Percentiles rank a stretch among this genome's conserved stretches.
Conservation (phyloP, 2,797 vertebrate genomes). For the Bovichtus diacanthus region DNA sequence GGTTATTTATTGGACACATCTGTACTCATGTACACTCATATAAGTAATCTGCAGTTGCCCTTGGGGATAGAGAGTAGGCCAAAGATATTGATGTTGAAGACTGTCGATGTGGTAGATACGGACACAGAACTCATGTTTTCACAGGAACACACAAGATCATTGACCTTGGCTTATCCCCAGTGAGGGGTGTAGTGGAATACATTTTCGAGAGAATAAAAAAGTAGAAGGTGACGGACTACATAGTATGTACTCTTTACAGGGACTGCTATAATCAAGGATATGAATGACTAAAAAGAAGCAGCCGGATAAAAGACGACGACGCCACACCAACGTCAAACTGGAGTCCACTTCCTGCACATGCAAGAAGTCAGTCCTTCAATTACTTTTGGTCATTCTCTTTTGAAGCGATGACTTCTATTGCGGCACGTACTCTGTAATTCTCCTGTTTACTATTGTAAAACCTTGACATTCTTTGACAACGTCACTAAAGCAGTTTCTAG, state of each 20-base stretch:
- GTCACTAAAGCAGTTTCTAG: conserved; percentile 45
- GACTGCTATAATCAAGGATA: neutral
- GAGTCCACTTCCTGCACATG: neutral
- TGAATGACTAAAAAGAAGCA: neutral
- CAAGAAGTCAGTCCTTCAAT: neutral
- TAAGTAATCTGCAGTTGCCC: neutral
- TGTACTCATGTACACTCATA: neutral
- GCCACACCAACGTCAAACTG: neutral
- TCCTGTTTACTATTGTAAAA: conserved; percentile 28
- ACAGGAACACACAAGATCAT: neutral
- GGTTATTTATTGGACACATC: neutral
- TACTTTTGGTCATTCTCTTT: neutral
- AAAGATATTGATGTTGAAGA: neutral
- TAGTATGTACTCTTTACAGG: neutral
- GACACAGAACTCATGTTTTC: neutral
- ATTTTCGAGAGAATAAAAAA: too few relatives aligned
- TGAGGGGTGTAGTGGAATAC: too few relatives aligned
- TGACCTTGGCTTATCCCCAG: neutral
- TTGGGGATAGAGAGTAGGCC: neutral
- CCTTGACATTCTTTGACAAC: conserved; percentile 7
- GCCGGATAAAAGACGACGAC: neutral
- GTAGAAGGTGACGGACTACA: too few relatives aligned
- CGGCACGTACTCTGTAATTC: neutral
- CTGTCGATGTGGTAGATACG: neutral
- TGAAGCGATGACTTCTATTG: neutral